Conservation (phyloP, 2,113 vertebrate species). For the Leucopsar rothschildi region DNA sequence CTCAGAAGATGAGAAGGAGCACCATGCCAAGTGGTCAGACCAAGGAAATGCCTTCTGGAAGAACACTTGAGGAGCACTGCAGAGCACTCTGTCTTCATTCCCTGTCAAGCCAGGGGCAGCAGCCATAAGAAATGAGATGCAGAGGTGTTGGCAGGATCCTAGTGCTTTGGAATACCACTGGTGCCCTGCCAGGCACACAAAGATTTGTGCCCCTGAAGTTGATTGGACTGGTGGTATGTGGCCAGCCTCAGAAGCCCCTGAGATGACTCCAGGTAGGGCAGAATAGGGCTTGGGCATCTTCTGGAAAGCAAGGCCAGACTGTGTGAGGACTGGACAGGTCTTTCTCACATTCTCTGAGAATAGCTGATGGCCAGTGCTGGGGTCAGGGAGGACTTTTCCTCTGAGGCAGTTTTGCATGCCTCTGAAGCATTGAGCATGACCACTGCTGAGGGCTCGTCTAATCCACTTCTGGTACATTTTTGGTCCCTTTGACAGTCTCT, state of each 20-base stretch:
- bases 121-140: not conserved
- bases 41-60: not conserved
- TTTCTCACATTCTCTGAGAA: not conserved
- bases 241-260: not conserved
- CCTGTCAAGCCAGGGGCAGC: not conserved
- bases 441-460: not conserved
- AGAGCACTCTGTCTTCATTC: not conserved
- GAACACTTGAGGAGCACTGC: not conserved
- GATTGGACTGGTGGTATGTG: not conserved
- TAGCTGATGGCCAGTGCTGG: not conserved
- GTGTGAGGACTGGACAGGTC: not conserved
- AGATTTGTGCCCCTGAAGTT: not conserved
- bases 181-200: not conserved
- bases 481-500: not conserved
- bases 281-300: not conserved
- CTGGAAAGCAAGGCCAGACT: not conserved
- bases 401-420: accelerated
- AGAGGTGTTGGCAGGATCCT: not conserved
- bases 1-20: not conserved
- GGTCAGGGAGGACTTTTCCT: not conserved
- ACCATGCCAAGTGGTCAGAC: not conserved
- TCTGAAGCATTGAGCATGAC: not conserved
- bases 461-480: not conserved
- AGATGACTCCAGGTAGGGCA: not conserved
- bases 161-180: not conserved